Evolutionary conservation across 2,888 invertebrate genomes (phyloP).

Genomic region (Hyles lineata): DNA sequence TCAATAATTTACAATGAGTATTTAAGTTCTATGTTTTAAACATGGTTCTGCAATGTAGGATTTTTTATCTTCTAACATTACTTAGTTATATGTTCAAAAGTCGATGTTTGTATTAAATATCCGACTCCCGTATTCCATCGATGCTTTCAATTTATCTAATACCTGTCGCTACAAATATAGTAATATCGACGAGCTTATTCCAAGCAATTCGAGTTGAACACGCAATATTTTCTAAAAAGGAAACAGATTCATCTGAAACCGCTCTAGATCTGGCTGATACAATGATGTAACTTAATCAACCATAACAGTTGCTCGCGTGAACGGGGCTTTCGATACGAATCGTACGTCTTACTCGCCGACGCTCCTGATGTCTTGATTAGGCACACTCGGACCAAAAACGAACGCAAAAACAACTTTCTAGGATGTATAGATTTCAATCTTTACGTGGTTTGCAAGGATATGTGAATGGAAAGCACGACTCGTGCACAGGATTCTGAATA

Average conservation of each 20-base stretch:
- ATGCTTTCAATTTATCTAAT: background rate
- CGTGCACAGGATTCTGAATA: background rate
- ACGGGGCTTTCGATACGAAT: conserved; percentile 46
- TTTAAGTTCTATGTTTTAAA: too few relatives aligned
- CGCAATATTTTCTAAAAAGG: conserved; percentile 28
- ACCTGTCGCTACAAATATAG: background rate
- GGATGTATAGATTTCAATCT: conserved; percentile 44
- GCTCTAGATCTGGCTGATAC: conserved; percentile 27
- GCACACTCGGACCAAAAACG: conserved; percentile 39
- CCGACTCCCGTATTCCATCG: background rate
- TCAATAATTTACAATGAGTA: too few relatives aligned
- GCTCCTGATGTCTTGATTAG: conserved; percentile 54
- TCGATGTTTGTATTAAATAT: background rate
- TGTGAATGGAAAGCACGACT: conserved; percentile 12
- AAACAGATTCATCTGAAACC: conserved; percentile 28
- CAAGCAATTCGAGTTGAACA: background rate
- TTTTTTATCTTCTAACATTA: too few relatives aligned
- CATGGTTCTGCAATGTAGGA: too few relatives aligned
- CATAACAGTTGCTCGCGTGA: conserved; percentile 27
- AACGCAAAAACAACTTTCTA: conserved; percentile 36
- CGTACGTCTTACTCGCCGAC: conserved; percentile 48
- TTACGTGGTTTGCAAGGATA: conserved; percentile 32
- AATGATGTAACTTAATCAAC: conserved; percentile 29
- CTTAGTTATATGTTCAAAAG: too few relatives aligned
- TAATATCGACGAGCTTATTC: background rate